These are phyloP conservation scores for Luehdorfia chinensis DNA, from an alignment of 1,140 invertebrate species.

Conservation along the genomic window DNA sequence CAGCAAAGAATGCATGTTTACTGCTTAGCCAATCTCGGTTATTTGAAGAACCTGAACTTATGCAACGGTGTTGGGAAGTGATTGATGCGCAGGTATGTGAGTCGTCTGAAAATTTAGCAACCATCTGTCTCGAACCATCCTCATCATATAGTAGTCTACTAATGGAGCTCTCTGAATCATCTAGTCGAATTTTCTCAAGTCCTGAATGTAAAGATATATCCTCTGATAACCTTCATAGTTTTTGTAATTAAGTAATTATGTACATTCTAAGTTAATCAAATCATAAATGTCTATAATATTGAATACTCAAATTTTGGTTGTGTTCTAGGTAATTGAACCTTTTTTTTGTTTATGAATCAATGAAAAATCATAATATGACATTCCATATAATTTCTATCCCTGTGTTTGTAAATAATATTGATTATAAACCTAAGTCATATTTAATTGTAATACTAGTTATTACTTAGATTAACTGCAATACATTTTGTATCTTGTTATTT, in stretches of 20 bases:
- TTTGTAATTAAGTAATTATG: constrained; percentile 36
- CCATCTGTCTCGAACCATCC: constrained; percentile 57
- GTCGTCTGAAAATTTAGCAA: constrained; percentile 62
- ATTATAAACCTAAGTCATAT: constrained; percentile 15
- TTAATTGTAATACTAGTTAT: constrained; percentile 19
- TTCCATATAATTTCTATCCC: not conserved
- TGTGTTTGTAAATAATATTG: constrained; percentile 1
- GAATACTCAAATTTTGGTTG: constrained; percentile 56
- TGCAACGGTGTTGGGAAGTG: constrained; percentile 97
- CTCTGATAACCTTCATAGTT: constrained; percentile 46
- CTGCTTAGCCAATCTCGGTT: constrained; percentile 92
- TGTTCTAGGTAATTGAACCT: constrained; percentile 51
- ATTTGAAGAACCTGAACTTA: constrained; percentile 94
- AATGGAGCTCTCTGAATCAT: constrained; percentile 61
- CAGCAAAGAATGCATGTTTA: constrained; percentile 94
- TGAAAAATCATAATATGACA: constrained; percentile 3
- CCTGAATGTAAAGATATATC: constrained; percentile 54
- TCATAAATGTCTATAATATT: not conserved
- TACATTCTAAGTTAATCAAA: not conserved
- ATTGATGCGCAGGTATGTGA: constrained; percentile 91
- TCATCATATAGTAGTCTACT: constrained; percentile 65
- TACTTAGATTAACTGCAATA: constrained; percentile 62
- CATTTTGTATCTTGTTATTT: constrained; percentile 55
- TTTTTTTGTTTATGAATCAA: too few species aligned
- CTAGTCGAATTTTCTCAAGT: constrained; percentile 59